Percentiles rank a stretch among this genome's conserved stretches.
Conservation (phyloP, 2,113 vertebrate genomes). For the Agapornis roseicollis region DNA sequence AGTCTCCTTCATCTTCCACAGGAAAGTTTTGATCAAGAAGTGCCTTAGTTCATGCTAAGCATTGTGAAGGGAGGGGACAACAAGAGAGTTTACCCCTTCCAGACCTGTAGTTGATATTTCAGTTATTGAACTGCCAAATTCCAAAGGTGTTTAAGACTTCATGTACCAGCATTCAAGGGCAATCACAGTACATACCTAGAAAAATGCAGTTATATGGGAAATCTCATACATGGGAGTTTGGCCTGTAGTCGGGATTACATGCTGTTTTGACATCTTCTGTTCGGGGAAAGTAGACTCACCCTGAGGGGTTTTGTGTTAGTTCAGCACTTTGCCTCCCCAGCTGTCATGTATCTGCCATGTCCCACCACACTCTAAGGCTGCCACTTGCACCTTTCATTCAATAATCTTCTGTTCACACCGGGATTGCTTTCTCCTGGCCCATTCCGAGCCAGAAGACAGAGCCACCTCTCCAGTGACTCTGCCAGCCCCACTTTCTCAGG, state of each 20-base stretch:
- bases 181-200: background rate
- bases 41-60: background rate
- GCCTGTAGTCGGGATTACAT: background rate
- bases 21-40: background rate
- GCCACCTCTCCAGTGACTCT: background rate
- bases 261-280: background rate
- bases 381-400: background rate
- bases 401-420: background rate
- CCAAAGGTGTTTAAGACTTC: background rate
- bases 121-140: background rate
- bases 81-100: background rate
- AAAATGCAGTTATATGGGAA: background rate
- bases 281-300: background rate
- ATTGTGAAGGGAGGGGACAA: background rate
- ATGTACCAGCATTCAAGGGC: background rate
- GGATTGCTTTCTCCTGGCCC: background rate
- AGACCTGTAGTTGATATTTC: background rate
- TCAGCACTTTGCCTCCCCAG: rapidly evolving
- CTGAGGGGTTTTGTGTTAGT: background rate
- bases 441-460: background rate
- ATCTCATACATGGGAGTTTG: background rate
- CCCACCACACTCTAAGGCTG: background rate
- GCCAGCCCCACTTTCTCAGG: background rate
- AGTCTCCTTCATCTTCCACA: background rate
- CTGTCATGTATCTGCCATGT: background rate